phyloP scores from a whole-genome alignment of 2,113 vertebrate genomes.

The Aptenodytes patagonicus region DNA sequence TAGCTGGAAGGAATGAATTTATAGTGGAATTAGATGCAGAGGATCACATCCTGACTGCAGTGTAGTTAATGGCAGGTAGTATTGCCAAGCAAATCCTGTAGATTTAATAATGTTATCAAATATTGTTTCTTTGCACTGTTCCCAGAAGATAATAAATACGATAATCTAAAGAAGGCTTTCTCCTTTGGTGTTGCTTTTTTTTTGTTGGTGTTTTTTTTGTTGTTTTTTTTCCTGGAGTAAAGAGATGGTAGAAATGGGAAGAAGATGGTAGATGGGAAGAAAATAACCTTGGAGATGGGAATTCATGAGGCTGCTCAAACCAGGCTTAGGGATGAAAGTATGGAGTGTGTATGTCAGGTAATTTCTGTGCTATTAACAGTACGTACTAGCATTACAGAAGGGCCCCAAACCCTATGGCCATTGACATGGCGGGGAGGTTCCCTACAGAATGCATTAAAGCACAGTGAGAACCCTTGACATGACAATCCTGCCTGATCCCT shows the following conservation, averaged over 20 bases:
- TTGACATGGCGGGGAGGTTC: fast-evolving
- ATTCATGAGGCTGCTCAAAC: not conserved
- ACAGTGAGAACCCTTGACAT: not conserved
- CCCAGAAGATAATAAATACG: not conserved
- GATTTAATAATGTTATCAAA: slow-evolving; percentile 30
- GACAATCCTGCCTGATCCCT: not conserved
- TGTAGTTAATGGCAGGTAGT: not conserved
- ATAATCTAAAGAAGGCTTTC: not conserved
- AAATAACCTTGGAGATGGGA: not conserved
- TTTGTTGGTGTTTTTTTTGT: not conserved
- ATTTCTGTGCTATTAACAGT: not conserved
- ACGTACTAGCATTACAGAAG: not conserved
- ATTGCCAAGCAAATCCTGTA: not conserved
- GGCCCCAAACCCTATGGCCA: not conserved
- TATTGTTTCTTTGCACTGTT: not conserved
- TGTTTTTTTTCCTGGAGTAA: not conserved
- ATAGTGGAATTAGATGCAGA: slow-evolving; percentile 24
- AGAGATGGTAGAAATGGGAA: not conserved
- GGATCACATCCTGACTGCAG: not conserved
- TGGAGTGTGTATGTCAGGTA: not conserved
- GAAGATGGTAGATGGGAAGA: not conserved
- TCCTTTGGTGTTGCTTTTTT: not conserved
- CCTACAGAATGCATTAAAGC: not conserved
- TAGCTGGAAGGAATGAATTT: slow-evolving; percentile 53
- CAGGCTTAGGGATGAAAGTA: not conserved